A percentile compares a stretch with the other conserved stretches of the same genome.
Evolutionary conservation across 2,797 vertebrate genomes (phyloP).

Genomic region (Prionace glauca): DNA sequence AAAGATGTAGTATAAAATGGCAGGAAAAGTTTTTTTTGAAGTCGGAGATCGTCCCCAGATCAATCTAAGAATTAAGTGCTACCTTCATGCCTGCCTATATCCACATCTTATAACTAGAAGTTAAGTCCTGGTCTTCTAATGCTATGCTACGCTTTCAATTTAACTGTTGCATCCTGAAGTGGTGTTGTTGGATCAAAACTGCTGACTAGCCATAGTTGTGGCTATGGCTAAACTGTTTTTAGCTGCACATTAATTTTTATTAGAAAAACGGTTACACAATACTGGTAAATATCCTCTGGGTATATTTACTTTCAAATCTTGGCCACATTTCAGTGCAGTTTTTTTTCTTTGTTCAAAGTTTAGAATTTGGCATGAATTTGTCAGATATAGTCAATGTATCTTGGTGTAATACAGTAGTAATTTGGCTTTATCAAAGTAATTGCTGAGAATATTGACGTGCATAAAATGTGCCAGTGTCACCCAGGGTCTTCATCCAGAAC

Average conservation of each 20-base stretch:
- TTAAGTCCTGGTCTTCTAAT: not conserved
- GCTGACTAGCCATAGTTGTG: not conserved
- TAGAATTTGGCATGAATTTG: not conserved
- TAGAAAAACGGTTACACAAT: not conserved
- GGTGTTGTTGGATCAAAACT: not conserved
- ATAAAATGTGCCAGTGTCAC: not conserved
- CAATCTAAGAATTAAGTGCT: not conserved
- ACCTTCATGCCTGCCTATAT: not conserved
- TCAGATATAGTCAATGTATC: not conserved
- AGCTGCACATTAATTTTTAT: not conserved
- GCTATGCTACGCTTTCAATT: not conserved
- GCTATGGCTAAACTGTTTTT: not conserved
- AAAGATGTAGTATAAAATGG: not conserved
- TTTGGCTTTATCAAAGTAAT: not conserved
- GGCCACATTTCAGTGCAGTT: not conserved
- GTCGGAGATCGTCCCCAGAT: no score
- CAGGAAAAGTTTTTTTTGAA: not conserved
- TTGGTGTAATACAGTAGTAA: not conserved
- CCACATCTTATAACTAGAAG: no score
- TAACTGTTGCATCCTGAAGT: not conserved
- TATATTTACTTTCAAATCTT: not conserved
- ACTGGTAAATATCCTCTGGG: not conserved
- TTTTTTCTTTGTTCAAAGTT: not conserved
- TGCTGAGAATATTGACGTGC: not conserved
- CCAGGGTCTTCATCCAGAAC: not conserved